Evolutionary conservation across 2,888 invertebrate genomes (phyloP).

Genomic region (Colostygia pectinataria): DNA sequence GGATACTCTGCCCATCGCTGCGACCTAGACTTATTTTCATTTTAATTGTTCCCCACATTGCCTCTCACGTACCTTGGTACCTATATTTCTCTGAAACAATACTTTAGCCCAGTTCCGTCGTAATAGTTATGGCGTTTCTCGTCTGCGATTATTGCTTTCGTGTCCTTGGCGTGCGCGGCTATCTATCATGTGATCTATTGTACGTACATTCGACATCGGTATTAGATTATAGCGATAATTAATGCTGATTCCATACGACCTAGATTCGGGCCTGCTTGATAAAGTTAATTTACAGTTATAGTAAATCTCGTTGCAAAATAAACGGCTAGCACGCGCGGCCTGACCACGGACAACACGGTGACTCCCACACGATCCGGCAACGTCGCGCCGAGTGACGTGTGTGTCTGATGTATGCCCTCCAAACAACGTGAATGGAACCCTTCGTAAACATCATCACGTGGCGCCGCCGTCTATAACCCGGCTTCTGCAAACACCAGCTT

Average conservation of each 20-base stretch:
- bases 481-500: conserved; percentile 36
- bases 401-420: conserved; percentile 40
- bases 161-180: conserved; percentile 76
- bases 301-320: conserved; percentile 82
- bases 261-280: conserved; percentile 78
- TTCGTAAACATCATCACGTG: conserved; percentile 64
- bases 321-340: conserved; percentile 71
- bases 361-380: conserved; percentile 61
- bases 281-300: conserved; percentile 82
- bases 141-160: conserved; percentile 63
- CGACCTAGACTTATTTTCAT: conserved; percentile 79
- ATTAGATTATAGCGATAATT: conserved; percentile 81
- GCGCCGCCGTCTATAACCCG: conserved; percentile 53
- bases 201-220: conserved; percentile 75
- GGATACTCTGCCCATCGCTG: conserved; percentile 56
- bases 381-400: conserved; percentile 41
- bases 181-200: conserved; percentile 83
- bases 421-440: conserved; percentile 61
- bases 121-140: conserved; percentile 56
- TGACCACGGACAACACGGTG: conserved; percentile 76
- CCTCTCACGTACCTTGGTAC: conserved; percentile 42
- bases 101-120: conserved; percentile 70
- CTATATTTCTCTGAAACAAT: conserved; percentile 70
- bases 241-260: conserved; percentile 83
- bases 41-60: conserved; percentile 74